Evolutionary conservation across 1,140 invertebrate genomes (phyloP).

Genomic region (Trissolcus basalis): DNA sequence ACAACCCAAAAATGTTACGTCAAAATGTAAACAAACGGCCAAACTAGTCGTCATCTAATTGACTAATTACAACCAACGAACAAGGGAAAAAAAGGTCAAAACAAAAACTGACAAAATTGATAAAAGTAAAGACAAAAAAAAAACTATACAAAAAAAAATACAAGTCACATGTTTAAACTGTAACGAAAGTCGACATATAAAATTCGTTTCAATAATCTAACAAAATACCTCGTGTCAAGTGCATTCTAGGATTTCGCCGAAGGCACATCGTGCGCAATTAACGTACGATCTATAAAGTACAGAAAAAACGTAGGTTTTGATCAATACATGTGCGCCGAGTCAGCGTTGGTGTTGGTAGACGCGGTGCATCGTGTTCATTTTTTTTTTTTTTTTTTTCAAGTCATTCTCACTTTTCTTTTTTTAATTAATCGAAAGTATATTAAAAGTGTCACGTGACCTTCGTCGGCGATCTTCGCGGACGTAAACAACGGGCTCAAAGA

Average conservation of each 20-base stretch:
- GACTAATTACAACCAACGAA: not conserved
- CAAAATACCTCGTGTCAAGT: slow-evolving; percentile 75
- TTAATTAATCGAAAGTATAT: not conserved
- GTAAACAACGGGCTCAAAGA: slow-evolving; percentile 3
- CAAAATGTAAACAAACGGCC: slow-evolving; percentile 4
- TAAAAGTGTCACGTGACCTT: not conserved
- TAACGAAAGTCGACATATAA: slow-evolving; percentile 14
- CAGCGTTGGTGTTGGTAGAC: slow-evolving; percentile 29
- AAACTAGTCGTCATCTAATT: not conserved
- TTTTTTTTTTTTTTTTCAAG: too few species aligned
- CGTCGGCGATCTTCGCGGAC: slow-evolving; percentile 5
- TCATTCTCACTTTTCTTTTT: not conserved
- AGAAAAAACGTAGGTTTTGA: slow-evolving; percentile 76
- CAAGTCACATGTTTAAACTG: not conserved
- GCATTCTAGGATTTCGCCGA: slow-evolving; percentile 75
- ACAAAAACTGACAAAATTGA: not conserved
- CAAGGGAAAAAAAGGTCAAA: not conserved
- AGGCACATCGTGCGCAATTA: slow-evolving; percentile 74
- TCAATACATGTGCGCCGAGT: slow-evolving; percentile 68
- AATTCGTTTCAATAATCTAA: slow-evolving; percentile 68
- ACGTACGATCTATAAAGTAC: slow-evolving; percentile 76
- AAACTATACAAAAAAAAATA: not conserved
- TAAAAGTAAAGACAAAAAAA: not conserved
- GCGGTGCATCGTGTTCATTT: not conserved
- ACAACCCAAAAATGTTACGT: slow-evolving; percentile 22